Evolutionary conservation across 92 coral and sea anemone genomes (phyloP), one percentile per base, ranked within the genome.

Genomic region (Paragorgia papillata): DNA sequence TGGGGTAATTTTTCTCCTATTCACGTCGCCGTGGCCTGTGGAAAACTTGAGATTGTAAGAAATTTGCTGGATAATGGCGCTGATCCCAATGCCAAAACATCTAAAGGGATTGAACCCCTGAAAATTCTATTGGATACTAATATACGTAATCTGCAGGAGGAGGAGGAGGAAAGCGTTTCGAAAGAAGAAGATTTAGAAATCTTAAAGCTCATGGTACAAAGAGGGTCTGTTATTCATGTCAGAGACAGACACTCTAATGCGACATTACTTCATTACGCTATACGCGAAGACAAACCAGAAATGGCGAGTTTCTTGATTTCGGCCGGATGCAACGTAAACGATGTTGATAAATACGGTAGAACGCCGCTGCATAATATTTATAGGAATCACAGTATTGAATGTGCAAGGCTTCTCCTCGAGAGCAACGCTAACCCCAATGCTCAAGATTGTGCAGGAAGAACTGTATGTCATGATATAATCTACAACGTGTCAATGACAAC

Each of bases 341-440:
- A 22, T 8, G 14, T 26, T 13, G 69, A 77, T 77, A 12, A 56
- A 3, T 1, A 62, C 15, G 74, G 59, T 3, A 46, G 60, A 37
- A 62, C 65, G 33, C 74, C 82, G 0, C 43, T 77, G 18, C 74
- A 77, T 32, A 3, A 13, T 32, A 39, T 25, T 30, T 41, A 8
- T 0, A 26, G 9, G 2, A 51, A 15, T 22, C n/a, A n/a, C n/a
- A n/a, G n/a, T n/a, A 9, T 60, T 44, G 46, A 8, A 31, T 21
- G 17, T 20, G 73, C 59, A 0, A 24, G 43, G 3, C 5, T 62
- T 39, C 82, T 62, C 0, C 21, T 77, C 14, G 29, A 77, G 6
- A 53, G 49, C 31, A 28, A 27, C 5, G 82, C 82, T 32, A 53
- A 77, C 63, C 82, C 74, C 40, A 77, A 77, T 34, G 37, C 12